These are phyloP conservation scores for Andrena fulva DNA, from an alignment of 2,888 invertebrate species.

Conservation along the genomic window DNA sequence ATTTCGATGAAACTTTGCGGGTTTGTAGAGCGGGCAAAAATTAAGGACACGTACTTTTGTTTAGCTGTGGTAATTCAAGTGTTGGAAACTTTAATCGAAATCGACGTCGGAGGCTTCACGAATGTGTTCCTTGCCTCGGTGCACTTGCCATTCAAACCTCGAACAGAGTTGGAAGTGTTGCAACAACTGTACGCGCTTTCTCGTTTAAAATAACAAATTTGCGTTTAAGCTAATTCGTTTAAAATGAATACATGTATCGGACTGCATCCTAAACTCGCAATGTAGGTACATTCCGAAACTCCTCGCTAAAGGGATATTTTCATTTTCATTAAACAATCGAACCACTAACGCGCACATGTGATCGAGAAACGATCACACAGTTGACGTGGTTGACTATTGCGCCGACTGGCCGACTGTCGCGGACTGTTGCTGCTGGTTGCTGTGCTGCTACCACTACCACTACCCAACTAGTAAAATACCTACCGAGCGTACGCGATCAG, in stretches of 20 bases:
- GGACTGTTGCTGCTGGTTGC: too few species aligned
- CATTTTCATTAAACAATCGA: constrained; percentile 15
- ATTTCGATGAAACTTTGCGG: too few species aligned
- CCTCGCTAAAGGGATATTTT: constrained; percentile 11
- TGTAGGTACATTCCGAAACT: not conserved
- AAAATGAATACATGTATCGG: not conserved
- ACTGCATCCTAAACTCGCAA: constrained; percentile 10
- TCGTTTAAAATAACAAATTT: constrained; percentile 9
- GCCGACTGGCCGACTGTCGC: too few species aligned
- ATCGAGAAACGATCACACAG: not conserved
- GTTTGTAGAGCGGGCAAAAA: too few species aligned
- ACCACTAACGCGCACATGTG: constrained; percentile 14
- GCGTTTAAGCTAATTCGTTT: constrained; percentile 11
- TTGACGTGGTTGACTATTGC: constrained; percentile 16
- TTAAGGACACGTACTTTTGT: too few species aligned
- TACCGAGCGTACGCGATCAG: not conserved
- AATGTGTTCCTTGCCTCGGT: not conserved
- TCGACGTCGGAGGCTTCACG: too few species aligned
- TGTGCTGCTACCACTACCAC: too few species aligned
- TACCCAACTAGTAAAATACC: not conserved
- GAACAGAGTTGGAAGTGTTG: not conserved
- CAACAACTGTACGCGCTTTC: not conserved
- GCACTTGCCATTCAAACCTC: constrained; percentile 15
- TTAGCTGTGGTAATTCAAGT: too few species aligned
- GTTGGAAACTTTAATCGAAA: too few species aligned